Evolutionary conservation across 1,140 invertebrate species (phyloP).

Genomic region (Tetragnatha versicolor): DNA sequence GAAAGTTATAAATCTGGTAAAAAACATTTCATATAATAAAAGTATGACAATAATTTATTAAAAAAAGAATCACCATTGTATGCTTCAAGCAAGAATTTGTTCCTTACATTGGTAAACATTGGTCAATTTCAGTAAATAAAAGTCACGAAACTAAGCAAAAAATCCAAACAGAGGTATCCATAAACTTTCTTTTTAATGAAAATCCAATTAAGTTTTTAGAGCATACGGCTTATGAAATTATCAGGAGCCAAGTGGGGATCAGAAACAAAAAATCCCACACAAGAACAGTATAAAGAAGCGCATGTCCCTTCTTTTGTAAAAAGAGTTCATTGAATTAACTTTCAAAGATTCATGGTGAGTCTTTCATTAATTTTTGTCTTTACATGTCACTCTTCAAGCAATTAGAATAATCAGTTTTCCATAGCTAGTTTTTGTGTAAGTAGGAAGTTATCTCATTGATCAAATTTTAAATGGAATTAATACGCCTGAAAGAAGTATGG

Average conservation of each 20-base stretch:
- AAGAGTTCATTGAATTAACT: slow-evolving; percentile 20
- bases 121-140: too few relatives aligned
- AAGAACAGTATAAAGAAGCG: too few relatives aligned
- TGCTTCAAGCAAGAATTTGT: too few relatives aligned
- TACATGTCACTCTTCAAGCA: slow-evolving; percentile 29
- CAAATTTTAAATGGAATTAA: slow-evolving; percentile 23
- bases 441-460: slow-evolving; percentile 2
- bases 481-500: too few relatives aligned
- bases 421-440: background rate
- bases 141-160: too few relatives aligned
- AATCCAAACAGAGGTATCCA: too few relatives aligned
- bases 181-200: slow-evolving; percentile 16
- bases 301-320: too few relatives aligned
- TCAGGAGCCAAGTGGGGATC: background rate
- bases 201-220: slow-evolving; percentile 14
- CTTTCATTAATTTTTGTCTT: slow-evolving; percentile 30
- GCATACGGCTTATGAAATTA: background rate
- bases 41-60: too few relatives aligned
- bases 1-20: too few relatives aligned
- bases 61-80: too few relatives aligned
- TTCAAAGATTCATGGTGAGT: background rate
- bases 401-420: slow-evolving; percentile 47
- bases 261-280: background rate
- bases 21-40: too few relatives aligned
- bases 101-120: too few relatives aligned